Conservation (phyloP, 2,113 vertebrate genomes). For the Ctenodactylus gundi region DNA sequence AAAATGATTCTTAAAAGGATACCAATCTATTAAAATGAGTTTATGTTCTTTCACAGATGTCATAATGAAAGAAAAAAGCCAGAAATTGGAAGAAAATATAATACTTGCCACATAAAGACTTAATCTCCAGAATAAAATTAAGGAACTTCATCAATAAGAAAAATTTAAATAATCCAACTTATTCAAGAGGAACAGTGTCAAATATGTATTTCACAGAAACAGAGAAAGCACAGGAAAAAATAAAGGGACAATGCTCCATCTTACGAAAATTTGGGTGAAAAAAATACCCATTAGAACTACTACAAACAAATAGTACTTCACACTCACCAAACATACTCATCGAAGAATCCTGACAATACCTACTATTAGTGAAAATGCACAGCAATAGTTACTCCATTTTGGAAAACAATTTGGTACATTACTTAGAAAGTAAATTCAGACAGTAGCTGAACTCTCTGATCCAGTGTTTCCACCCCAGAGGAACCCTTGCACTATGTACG, state of each 20-base stretch:
- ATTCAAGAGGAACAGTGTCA: background rate
- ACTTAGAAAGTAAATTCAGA: background rate
- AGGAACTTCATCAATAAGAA: background rate
- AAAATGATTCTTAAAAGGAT: background rate
- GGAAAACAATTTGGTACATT: background rate
- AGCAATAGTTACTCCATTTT: background rate
- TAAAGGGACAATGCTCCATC: background rate
- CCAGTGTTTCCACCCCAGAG: background rate
- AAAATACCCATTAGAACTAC: background rate
- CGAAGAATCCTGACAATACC: background rate
- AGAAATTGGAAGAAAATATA: background rate
- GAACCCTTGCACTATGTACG: background rate
- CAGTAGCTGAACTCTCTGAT: background rate
- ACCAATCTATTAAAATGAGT: conserved; percentile 5
- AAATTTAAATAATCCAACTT: background rate
- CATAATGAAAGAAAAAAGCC: conserved; percentile 7
- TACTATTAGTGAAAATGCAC: background rate
- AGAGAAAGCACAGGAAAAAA: background rate
- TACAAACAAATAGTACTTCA: background rate
- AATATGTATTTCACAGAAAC: background rate
- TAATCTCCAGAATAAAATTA: conserved; percentile 5
- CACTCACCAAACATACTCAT: background rate
- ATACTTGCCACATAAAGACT: background rate
- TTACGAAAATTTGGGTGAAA: background rate
- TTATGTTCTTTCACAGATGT: background rate